Evolutionary conservation across 2,888 invertebrate species (phyloP), one percentile per base, ranked within the genome.

Genomic region (Phania funesta): DNA sequence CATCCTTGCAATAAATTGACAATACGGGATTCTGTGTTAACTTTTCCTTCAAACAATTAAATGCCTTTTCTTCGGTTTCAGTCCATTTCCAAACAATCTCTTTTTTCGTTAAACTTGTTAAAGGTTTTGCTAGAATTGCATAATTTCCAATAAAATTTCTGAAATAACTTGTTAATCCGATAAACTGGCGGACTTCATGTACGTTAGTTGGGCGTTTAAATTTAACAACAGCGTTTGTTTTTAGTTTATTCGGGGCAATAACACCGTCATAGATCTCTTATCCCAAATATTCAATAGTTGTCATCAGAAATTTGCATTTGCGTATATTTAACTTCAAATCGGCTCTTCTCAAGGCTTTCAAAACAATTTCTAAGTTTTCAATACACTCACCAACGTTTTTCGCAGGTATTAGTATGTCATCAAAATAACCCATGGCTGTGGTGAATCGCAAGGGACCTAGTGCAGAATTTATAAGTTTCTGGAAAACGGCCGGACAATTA

Each of bases 71-170:
- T 22, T 73, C 73, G 0, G 2, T 26, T 9, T 22, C 52, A 5
- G 29, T 52, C 29, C 16, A 52, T n/a, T 73, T 48, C 20, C 32
- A 70, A 35, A 32, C 18, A 9, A 38, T 26, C 16, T 71, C 60
- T 16, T 35, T 56, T n/a, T 13, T 68, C 0, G 26, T 41, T 13
- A 68, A 29, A 54, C 29, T 18, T 26, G 68, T 44, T 0, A 77
- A 13, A 22, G 70, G 70, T 20, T 24, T 64, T 32, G 65, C 75
- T 26, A 74, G 13, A 54, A 32, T 32, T 4, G 54, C 74, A 32
- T 46, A 74, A 16, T 52, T 29, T 16, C 29, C 9, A 9, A 52
- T 52, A 16, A 52, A 52, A 6, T 52, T 26, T 1, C 50, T 1
- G 16, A 52, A 52, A 29, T 52, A 52, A 29, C 44, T 52, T 9